Conservation (phyloP, 2,888 invertebrate genomes). For the Hermodice carunculata region DNA sequence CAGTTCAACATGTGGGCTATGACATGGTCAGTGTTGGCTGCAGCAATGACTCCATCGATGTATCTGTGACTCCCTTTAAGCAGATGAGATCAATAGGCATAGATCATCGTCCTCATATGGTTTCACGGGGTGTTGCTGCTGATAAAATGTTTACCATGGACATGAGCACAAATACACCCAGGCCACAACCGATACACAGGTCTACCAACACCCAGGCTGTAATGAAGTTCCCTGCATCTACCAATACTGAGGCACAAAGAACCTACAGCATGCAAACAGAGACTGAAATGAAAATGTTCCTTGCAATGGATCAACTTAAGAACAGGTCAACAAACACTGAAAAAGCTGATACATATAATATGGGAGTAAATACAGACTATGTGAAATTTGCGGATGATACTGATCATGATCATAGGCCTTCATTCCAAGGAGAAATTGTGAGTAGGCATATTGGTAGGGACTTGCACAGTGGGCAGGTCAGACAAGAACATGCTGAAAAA, state of each 20-base stretch:
- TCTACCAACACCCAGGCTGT: conserved; percentile 53
- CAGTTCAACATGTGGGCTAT: conserved; percentile 7
- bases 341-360: conserved; percentile 1
- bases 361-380: conserved; percentile 2
- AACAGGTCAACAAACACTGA: conserved; percentile 16
- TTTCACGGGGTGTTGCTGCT: conserved; percentile 33
- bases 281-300: conserved; percentile 21
- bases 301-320: neutral
- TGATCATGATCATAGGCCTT: too few relatives aligned
- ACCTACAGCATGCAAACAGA: conserved; percentile 4
- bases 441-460: neutral
- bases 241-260: conserved; percentile 52
- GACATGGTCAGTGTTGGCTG: conserved; percentile 50
- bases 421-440: neutral
- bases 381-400: too few relatives aligned
- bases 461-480: neutral
- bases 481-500: neutral
- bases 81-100: conserved; percentile 54
- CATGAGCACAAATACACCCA: conserved; percentile 52
- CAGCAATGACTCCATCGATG: conserved; percentile 61
- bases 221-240: conserved; percentile 44
- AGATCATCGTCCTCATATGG: conserved; percentile 51
- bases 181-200: conserved; percentile 33
- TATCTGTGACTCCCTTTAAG: conserved; percentile 53
- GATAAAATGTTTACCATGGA: conserved; percentile 59